phyloP scores from a whole-genome alignment of 2,888 invertebrate species.

The Gonocerus acuteangulatus region DNA sequence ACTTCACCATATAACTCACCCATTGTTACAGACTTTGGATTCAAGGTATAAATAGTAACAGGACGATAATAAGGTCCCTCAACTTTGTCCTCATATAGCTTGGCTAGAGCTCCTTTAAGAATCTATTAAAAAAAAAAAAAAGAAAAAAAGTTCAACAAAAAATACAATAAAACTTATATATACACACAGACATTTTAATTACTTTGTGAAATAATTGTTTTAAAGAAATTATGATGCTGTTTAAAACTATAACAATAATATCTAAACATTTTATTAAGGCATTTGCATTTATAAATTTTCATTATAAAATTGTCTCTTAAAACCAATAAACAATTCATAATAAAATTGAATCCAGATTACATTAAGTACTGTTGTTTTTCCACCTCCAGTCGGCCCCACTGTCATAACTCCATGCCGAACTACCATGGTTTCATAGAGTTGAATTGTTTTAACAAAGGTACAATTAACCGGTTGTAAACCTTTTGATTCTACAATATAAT shows the following conservation, averaged over 20 bases:
- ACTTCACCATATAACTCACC: conserved; percentile 85
- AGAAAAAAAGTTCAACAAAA: too few species aligned
- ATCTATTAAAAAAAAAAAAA: conserved; percentile 47
- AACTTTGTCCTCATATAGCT: conserved; percentile 55
- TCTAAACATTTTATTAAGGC: too few species aligned
- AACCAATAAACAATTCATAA: too few species aligned
- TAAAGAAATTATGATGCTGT: too few species aligned
- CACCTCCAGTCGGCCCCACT: conserved; percentile 83
- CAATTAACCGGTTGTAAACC: conserved; percentile 59
- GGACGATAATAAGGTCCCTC: conserved; percentile 57
- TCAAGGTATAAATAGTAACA: conserved; percentile 71
- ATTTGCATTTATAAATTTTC: too few species aligned
- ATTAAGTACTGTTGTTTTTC: conserved; percentile 68
- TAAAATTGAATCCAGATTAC: too few species aligned
- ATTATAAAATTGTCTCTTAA: too few species aligned
- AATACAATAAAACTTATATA: background rate
- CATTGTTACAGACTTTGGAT: conserved; percentile 80
- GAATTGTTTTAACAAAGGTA: conserved; percentile 69
- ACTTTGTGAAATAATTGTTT: too few species aligned
- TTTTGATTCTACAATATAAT: conserved; percentile 48
- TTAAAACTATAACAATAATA: too few species aligned
- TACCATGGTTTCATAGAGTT: conserved; percentile 82
- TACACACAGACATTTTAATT: background rate
- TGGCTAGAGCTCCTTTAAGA: conserved; percentile 60
- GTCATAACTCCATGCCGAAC: conserved; percentile 89